Base-by-base conservation (phyloP, 2,888 invertebrate genomes). In the Drosophila helvetica region DNA sequence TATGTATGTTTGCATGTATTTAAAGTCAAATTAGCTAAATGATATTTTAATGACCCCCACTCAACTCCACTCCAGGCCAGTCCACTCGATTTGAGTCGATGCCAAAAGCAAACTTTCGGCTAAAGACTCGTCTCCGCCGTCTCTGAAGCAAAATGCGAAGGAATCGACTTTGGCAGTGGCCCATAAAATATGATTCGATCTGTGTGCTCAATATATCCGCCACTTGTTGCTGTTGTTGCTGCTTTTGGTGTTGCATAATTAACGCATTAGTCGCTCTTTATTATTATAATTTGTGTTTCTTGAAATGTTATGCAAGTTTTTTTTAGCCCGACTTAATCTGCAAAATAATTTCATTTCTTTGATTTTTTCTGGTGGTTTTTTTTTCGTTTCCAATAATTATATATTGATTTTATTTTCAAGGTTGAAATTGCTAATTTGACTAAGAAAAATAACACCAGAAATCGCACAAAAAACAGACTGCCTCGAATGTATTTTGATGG, bases 241-340 rank as follows among this genome's bases (percentile, higher is more conserved):
- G 38, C 30, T 58, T 27, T 52, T 45, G 18, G 30, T 52, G 52
- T 65, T 84, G 87, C 85, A 86, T 81, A 81, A 81, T 81, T 86
- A 86, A 80, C 71, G 66, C 60, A 57, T 80, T 84, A 78, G 82
- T 66, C 71, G 79, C 76, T 79, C 78, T 83, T 85, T 81, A 77
- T 63, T 71, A 79, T 81, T 81, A 70, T 81, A 78, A 84, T 84
- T 78, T 59, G 55, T 61, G 48, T 74, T 68, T 56, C 47, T 79
- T 62, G 46, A 52, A 70, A 55, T 52, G 71, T 68, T 71, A 68
- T 68, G 72, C 67, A 71, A 68, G 71, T 68, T 64, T 51, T 63
- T 50, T 51, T 45, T 25, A 27, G 65, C 12, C 51, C 22, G 47
- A 47, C 47, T 47, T 47, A 47, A 47, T 22, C 47, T 18, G 47